Evolutionary conservation across 35 echinoderm and acorn worm species (phyloP).

Genomic region (Anneissia japonica): DNA sequence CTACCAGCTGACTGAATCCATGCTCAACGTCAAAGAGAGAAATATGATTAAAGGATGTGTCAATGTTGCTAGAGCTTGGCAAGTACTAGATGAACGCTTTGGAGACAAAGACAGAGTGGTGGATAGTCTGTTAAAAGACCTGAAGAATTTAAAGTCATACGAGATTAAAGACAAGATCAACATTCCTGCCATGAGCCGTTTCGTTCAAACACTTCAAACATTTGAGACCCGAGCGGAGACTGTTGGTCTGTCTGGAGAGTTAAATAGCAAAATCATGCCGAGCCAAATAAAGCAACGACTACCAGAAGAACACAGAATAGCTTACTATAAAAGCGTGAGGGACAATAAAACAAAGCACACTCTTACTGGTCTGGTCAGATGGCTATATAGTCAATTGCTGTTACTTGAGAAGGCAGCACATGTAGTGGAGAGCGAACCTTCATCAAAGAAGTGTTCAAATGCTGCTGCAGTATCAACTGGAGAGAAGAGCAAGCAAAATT

Average conservation of each 20-base stretch:
- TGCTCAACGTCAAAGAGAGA: conserved; percentile 41
- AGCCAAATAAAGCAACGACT: conserved; percentile 40
- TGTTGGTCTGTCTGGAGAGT: conserved; percentile 29
- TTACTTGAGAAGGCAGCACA: conserved; percentile 45
- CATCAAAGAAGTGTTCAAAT: conserved; percentile 43
- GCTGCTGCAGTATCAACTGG: conserved; percentile 27
- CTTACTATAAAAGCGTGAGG: conserved; percentile 42
- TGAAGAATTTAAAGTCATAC: conserved; percentile 54
- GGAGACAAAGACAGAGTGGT: conserved; percentile 50
- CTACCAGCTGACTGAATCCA: conserved; percentile 61
- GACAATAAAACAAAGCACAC: neutral
- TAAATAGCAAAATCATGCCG: conserved; percentile 46
- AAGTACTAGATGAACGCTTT: conserved; percentile 57
- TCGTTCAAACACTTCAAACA: conserved; percentile 8
- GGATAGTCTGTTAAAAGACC: conserved; percentile 50
- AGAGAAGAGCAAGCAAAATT: neutral
- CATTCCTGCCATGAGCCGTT: neutral
- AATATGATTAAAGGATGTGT: conserved; percentile 50
- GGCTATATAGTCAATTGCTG: conserved; percentile 27
- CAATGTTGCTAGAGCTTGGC: conserved; percentile 38
- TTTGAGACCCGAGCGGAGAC: conserved; percentile 41
- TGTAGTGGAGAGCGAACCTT: neutral
- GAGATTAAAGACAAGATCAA: conserved; percentile 28
- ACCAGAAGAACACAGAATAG: conserved; percentile 45
- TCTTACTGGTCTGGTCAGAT: conserved; percentile 38